Evolutionary conservation across 2,888 invertebrate genomes (phyloP).

Genomic region (Drosophila paucipuncta): DNA sequence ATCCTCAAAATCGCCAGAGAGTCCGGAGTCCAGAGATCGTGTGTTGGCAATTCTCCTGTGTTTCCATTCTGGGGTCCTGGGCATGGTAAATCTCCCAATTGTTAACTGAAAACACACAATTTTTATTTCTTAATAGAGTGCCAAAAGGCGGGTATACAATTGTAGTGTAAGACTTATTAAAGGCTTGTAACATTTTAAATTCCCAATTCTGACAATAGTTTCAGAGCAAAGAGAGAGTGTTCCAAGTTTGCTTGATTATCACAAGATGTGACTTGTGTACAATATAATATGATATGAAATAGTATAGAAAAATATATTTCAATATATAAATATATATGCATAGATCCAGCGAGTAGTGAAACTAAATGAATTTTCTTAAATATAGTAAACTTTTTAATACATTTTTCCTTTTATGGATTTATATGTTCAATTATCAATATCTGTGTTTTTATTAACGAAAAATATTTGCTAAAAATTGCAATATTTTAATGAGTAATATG

Average conservation of each 20-base stretch:
- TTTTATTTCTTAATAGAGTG: conserved; percentile 6
- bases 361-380: not conserved
- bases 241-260: too few relatives aligned
- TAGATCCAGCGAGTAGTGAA: not conserved
- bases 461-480: not conserved
- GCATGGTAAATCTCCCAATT: not conserved
- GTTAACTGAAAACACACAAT: conserved; percentile 2
- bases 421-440: not conserved
- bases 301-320: not conserved
- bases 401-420: not conserved
- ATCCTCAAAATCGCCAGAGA: conserved; percentile 23
- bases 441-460: not conserved
- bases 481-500: not conserved
- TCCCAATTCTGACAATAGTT: conserved; percentile 21
- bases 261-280: not conserved
- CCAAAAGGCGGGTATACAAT: not conserved
- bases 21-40: not conserved
- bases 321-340: not conserved
- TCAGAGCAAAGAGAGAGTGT: not conserved
- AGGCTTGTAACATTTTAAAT: too few relatives aligned
- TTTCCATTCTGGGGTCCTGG: not conserved
- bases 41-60: not conserved
- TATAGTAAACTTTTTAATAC: not conserved
- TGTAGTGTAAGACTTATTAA: not conserved
- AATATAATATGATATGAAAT: not conserved